Evolutionary conservation across 2,888 invertebrate genomes (phyloP).

Genomic region (Dromius quadrimaculatus): DNA sequence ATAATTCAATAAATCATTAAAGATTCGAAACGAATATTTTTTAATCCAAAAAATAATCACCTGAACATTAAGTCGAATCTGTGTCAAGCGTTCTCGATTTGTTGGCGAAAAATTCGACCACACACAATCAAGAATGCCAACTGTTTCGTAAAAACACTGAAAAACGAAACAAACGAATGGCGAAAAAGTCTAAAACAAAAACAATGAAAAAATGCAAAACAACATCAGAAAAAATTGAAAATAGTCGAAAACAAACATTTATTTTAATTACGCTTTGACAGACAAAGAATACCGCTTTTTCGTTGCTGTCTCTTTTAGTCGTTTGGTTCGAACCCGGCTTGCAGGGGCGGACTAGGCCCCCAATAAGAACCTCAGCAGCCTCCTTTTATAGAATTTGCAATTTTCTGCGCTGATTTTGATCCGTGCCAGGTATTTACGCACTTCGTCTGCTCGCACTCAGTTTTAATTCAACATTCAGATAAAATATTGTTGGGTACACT

Average conservation of each 20-base stretch:
- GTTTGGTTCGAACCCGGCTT: neutral
- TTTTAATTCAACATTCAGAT: too few relatives aligned
- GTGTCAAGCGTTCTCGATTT: constrained; percentile 24
- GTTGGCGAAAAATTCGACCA: constrained; percentile 28
- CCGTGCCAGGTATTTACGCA: too few relatives aligned
- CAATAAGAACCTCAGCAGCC: too few relatives aligned
- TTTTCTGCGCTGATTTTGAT: too few relatives aligned
- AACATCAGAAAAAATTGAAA: constrained; percentile 37
- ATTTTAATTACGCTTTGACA: constrained; percentile 37
- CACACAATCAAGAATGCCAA: constrained; percentile 25
- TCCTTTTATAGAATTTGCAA: too few relatives aligned
- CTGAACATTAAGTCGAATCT: constrained; percentile 17
- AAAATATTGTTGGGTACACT: too few relatives aligned
- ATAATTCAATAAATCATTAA: constrained; percentile 33
- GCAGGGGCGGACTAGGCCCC: too few relatives aligned
- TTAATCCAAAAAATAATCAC: constrained; percentile 35
- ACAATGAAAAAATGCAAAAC: constrained; percentile 32
- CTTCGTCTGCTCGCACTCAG: too few relatives aligned
- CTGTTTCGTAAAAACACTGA: constrained; percentile 28
- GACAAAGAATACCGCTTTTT: constrained; percentile 33
- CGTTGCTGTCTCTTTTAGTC: constrained; percentile 30
- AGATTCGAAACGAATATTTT: constrained; percentile 26
- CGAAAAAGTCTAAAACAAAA: constrained; percentile 23
- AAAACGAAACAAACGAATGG: constrained; percentile 25
- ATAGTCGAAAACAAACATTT: constrained; percentile 41